phyloP scores from a whole-genome alignment of 2,113 vertebrate species.

The Clupea harengus region DNA sequence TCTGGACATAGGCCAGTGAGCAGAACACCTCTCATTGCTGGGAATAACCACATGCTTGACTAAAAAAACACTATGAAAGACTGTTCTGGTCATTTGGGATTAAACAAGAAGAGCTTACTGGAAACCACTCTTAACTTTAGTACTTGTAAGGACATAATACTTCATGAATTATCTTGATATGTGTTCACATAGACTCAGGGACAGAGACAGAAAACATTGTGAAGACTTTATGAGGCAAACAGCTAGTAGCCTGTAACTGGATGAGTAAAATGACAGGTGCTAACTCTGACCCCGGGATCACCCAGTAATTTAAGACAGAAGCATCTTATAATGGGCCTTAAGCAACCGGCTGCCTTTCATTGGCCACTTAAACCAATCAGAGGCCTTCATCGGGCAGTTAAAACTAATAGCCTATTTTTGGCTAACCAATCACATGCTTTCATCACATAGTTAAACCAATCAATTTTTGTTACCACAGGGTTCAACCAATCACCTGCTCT shows the following conservation, averaged over 20 bases:
- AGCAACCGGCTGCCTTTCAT: not conserved
- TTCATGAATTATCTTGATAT: not conserved
- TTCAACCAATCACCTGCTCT: not conserved
- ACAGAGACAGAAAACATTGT: not conserved
- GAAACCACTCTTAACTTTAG: not conserved
- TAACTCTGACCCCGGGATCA: not conserved
- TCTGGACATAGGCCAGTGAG: not conserved
- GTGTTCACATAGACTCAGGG: not conserved
- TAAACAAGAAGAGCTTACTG: not conserved
- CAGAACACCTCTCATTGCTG: not conserved
- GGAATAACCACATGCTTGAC: not conserved
- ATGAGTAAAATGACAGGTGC: not conserved
- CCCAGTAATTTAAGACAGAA: not conserved
- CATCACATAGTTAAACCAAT: not conserved
- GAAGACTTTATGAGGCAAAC: not conserved
- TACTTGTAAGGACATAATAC: not conserved
- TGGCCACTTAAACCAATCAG: slow-evolving; percentile 10
- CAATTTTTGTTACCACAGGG: not conserved
- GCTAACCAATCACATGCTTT: not conserved
- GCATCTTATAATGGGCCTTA: not conserved
- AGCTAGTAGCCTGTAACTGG: not conserved
- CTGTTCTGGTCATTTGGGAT: not conserved
- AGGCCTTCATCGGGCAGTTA: not conserved
- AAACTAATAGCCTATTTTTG: not conserved
- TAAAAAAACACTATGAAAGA: not conserved